phyloP scores from a whole-genome alignment of 1,140 invertebrate genomes.

The Plutomurus gul region DNA sequence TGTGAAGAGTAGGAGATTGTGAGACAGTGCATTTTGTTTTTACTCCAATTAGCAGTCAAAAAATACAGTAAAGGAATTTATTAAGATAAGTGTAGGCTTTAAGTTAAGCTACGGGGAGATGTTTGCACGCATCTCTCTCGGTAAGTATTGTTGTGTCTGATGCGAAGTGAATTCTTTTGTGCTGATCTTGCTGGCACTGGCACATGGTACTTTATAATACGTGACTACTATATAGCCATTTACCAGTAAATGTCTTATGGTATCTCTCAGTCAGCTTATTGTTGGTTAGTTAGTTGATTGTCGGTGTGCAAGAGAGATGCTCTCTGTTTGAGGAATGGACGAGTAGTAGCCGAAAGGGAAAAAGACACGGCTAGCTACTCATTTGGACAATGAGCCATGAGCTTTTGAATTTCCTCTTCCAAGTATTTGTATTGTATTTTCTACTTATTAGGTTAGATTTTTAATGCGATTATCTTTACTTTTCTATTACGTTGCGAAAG shows the following conservation, averaged over 20 bases:
- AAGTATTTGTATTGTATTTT: background rate
- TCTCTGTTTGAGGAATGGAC: background rate
- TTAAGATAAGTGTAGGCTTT: slow-evolving; percentile 22
- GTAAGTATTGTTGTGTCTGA: slow-evolving; percentile 9
- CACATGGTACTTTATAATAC: no score
- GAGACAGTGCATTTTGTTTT: slow-evolving; percentile 24
- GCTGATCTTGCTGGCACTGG: background rate
- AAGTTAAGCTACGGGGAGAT: background rate
- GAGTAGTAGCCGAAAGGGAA: background rate
- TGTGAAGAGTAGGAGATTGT: background rate
- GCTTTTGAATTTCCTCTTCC: slow-evolving; percentile 14
- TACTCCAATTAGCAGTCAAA: slow-evolving; percentile 22
- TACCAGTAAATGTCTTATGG: no score
- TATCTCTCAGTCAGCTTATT: no score
- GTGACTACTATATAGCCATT: no score
- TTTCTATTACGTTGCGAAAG: no score
- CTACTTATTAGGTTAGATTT: background rate
- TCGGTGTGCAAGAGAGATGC: no score
- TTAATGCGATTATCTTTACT: slow-evolving; percentile 12
- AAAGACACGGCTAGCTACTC: slow-evolving; percentile 8
- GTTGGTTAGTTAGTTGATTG: no score
- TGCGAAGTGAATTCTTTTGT: background rate
- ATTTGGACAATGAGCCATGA: slow-evolving; percentile 23
- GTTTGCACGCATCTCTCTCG: slow-evolving; percentile 11
- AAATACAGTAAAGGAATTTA: slow-evolving; percentile 28